These are phyloP conservation scores for Sturnus vulgaris DNA, from an alignment of 2,113 vertebrate genomes.

Conservation along the genomic window DNA sequence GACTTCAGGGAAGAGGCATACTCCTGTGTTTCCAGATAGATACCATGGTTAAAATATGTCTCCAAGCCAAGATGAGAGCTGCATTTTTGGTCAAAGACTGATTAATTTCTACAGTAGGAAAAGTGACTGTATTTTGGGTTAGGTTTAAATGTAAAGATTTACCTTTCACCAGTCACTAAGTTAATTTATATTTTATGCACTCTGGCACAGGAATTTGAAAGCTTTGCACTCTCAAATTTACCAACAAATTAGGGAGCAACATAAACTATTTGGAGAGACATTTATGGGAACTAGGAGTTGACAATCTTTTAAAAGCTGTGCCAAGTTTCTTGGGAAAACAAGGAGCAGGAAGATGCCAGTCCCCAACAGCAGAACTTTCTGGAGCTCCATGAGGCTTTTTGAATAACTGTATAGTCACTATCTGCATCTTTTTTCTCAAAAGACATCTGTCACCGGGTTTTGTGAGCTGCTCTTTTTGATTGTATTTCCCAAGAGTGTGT, in stretches of 20 bases:
- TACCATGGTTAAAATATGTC: neutral
- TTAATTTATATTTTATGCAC: neutral
- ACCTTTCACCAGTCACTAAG: neutral
- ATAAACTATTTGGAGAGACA: neutral
- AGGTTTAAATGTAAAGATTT: neutral
- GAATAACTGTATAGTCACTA: neutral
- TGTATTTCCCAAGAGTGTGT: neutral
- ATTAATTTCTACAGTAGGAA: neutral
- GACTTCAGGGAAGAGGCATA: neutral
- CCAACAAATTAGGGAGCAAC: neutral
- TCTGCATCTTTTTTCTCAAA: neutral
- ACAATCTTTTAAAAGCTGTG: neutral
- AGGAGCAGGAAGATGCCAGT: neutral
- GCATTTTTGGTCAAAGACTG: neutral
- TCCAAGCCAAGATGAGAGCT: neutral
- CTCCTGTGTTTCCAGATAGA: neutral
- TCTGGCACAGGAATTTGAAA: neutral
- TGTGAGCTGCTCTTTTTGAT: neutral
- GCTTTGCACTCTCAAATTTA: neutral
- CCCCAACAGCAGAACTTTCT: neutral
- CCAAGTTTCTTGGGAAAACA: neutral
- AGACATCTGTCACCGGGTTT: neutral
- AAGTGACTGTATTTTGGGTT: neutral
- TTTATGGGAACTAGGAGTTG: neutral
- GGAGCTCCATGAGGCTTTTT: neutral